Base-by-base conservation (phyloP, 2,888 invertebrate genomes). In the Catonia carolina region DNA sequence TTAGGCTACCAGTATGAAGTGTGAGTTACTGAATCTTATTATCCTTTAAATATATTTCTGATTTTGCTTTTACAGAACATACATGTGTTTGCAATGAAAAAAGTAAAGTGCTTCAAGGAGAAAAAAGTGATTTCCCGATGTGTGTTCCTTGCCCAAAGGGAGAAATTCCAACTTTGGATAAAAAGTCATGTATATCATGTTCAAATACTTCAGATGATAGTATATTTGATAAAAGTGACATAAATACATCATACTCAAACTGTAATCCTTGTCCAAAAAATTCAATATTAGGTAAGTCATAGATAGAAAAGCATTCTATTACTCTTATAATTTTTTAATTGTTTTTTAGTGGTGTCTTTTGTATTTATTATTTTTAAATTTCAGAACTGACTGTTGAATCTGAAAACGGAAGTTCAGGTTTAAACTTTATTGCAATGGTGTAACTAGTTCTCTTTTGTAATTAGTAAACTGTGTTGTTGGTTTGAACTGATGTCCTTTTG, bases 71-170 rank as follows among this genome's bases (percentile, higher is more conserved):
- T n/a, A n/a, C n/a, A 79, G 79, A 71, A 60, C 68, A 76, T 55
- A 65, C 68, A 14, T 80, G 80, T 61, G 64, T 68, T 52, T 80
- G 80, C 61, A 69, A 75, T 52, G 63, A 66, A 45, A 64, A 66
- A 42, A 73, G 72, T 59, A 71, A 64, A 63, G 67, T 65, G 50
- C 56, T 68, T 41, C 53, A 55, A 31, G 61, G 62, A 61, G 56
- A 50, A 27, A 54, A 56, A 49, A 52, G 58, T 35, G 61, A 58
- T 37, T 59, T 61, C 54, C 69, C 69, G 17, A 54, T 67, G 42
- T 75, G 75, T 60, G 64, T 65, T 53, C 54, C 33, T 17, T 75
- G 75, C 61, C 66, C 61, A 50, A 57, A 60, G 22, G 66, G 70
- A 54, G 66, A 69, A 59, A 63, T 69, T 10, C 67, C 71, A 15